phyloP scores from a whole-genome alignment of 2,113 vertebrate genomes.

The Echinops telfairi region DNA sequence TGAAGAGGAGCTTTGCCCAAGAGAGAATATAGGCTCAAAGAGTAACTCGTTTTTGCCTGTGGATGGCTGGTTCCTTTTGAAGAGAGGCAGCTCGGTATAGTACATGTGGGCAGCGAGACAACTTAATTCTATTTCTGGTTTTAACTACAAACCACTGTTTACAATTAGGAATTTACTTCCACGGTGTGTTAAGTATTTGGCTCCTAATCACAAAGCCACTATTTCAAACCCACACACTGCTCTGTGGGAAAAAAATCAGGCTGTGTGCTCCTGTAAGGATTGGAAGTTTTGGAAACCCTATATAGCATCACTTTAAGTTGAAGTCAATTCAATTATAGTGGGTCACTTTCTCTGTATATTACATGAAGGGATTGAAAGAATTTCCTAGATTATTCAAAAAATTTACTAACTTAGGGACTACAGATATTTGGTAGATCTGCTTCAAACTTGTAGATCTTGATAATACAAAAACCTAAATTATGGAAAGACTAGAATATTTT shows the following conservation, averaged over 20 bases:
- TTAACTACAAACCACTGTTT: not conserved
- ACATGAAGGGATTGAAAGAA: not conserved
- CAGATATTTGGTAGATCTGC: not conserved
- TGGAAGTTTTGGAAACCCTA: too few species aligned
- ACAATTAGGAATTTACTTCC: not conserved
- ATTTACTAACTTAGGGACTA: not conserved
- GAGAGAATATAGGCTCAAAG: not conserved
- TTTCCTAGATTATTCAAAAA: slow-evolving; percentile 30
- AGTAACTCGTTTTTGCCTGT: not conserved
- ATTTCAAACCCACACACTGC: too few species aligned
- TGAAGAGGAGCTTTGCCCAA: not conserved
- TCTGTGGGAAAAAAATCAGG: too few species aligned
- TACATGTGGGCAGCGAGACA: not conserved
- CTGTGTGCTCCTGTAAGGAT: too few species aligned
- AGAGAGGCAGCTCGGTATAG: not conserved
- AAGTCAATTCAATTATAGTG: too few species aligned
- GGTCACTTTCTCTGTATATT: not conserved
- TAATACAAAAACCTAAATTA: not conserved
- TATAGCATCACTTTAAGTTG: too few species aligned
- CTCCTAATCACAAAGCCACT: too few species aligned
- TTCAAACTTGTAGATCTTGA: not conserved
- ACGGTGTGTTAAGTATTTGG: too few species aligned
- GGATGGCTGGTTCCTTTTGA: not conserved
- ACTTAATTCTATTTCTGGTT: slow-evolving; percentile 7
- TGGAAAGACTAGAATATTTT: not conserved